Conservation (phyloP, 2,113 vertebrate genomes). For the Epinephelus lanceolatus region DNA sequence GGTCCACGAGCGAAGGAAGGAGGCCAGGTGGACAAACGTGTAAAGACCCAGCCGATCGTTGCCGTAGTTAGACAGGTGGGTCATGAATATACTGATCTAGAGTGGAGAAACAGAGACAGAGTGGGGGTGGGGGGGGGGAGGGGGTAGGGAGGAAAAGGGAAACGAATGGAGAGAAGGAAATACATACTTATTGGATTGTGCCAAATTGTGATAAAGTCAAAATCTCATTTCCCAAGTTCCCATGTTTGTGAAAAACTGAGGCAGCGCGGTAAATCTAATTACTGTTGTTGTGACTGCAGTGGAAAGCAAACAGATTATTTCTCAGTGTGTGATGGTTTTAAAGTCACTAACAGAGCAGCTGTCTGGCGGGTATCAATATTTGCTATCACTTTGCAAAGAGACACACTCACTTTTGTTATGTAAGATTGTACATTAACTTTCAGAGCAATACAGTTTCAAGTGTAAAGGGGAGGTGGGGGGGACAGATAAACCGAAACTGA, state of each 20-base stretch:
- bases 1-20: conserved; percentile 94
- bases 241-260: conserved; percentile 49
- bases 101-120: conserved; percentile 32
- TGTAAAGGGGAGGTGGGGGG: conserved; percentile 24
- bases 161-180: neutral
- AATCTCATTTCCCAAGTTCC: conserved; percentile 58
- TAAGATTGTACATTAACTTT: conserved; percentile 57
- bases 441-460: conserved; percentile 38
- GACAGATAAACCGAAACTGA: conserved; percentile 53
- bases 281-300: conserved; percentile 47
- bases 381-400: conserved; percentile 48
- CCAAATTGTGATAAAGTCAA: conserved; percentile 55
- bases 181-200: conserved; percentile 30
- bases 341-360: conserved; percentile 39
- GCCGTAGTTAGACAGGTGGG: conserved; percentile 97
- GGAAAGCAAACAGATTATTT: conserved; percentile 65
- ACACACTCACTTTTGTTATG: conserved; percentile 49
- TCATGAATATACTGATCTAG: conserved; percentile 98
- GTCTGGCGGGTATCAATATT: conserved; percentile 53
- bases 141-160: neutral
- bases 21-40: conserved; percentile 95
- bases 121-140: neutral
- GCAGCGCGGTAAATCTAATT: conserved; percentile 56
- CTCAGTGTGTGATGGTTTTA: conserved; percentile 34
- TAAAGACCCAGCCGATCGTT: conserved; percentile 96